Percentiles rank a stretch among this genome's conserved stretches.
Conservation (phyloP, 2,797 vertebrate genomes). For the Chaetodon trifasciatus region DNA sequence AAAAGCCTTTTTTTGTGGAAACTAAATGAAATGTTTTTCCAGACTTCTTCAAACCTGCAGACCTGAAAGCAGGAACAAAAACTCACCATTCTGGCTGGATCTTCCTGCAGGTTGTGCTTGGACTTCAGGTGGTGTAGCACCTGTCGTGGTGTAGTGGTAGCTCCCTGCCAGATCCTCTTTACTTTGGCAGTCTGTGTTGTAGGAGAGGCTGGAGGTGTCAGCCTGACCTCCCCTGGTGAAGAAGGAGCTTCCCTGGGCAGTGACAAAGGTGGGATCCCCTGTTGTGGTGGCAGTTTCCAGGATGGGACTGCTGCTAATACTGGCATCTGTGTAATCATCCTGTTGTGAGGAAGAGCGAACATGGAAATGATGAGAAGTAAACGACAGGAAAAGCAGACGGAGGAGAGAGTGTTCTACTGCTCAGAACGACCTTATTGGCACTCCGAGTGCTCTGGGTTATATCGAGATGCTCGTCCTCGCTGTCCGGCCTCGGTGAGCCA, state of each 20-base stretch:
- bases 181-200: slow-evolving; percentile 62
- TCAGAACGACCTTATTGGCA: slow-evolving; percentile 47
- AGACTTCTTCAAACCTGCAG: not conserved
- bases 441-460: slow-evolving; percentile 14
- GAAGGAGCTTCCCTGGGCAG: slow-evolving; percentile 76
- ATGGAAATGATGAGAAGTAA: not conserved
- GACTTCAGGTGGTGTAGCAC: slow-evolving; percentile 24
- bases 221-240: slow-evolving; percentile 55
- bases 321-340: slow-evolving; percentile 52
- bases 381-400: not conserved
- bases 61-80: not conserved
- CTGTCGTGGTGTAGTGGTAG: slow-evolving; percentile 66
- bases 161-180: slow-evolving; percentile 78
- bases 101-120: slow-evolving; percentile 33
- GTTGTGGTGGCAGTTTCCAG: slow-evolving; percentile 26
- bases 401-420: not conserved
- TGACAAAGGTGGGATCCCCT: slow-evolving; percentile 70
- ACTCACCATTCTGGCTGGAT: slow-evolving; percentile 61
- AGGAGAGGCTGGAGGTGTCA: slow-evolving; percentile 58
- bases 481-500: slow-evolving; percentile 22
- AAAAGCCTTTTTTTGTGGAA: not conserved
- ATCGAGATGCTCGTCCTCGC: slow-evolving; percentile 42
- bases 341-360: not conserved
- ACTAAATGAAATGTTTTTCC: not conserved
- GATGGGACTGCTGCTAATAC: slow-evolving; percentile 49